These are phyloP conservation scores for Sternotherus odoratus DNA, from an alignment of 2,797 vertebrate genomes.

Conservation along the genomic window DNA sequence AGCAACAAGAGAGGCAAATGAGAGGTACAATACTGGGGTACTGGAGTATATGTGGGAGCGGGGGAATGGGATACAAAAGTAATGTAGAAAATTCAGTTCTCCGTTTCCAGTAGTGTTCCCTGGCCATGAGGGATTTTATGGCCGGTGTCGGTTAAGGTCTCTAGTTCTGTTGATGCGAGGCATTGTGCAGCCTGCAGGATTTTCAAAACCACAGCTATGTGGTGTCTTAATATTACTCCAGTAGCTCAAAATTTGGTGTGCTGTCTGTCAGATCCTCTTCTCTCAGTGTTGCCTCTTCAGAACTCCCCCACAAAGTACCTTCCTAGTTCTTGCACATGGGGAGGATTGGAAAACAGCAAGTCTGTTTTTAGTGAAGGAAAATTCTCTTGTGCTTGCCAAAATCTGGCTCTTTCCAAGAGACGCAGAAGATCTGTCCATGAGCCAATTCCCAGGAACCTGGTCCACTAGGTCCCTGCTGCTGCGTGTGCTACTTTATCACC, in stretches of 20 bases:
- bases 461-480: neutral
- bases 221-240: neutral
- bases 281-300: neutral
- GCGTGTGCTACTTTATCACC: neutral
- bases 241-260: neutral
- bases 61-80: neutral
- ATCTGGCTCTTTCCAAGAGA: neutral
- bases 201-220: neutral
- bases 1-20: conserved; percentile 92
- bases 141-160: neutral
- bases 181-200: neutral
- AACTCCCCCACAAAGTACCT: neutral
- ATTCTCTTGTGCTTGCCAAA: accelerated
- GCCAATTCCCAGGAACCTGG: neutral
- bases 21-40: conserved; percentile 83
- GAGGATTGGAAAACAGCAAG: neutral
- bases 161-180: neutral
- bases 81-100: neutral
- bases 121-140: neutral
- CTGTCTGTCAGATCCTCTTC: neutral
- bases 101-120: neutral
- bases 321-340: neutral
- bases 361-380: neutral
- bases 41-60: neutral
- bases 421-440: neutral